phyloP scores from a whole-genome alignment of 1,140 invertebrate species.

The Drosophila quadrilineata region DNA sequence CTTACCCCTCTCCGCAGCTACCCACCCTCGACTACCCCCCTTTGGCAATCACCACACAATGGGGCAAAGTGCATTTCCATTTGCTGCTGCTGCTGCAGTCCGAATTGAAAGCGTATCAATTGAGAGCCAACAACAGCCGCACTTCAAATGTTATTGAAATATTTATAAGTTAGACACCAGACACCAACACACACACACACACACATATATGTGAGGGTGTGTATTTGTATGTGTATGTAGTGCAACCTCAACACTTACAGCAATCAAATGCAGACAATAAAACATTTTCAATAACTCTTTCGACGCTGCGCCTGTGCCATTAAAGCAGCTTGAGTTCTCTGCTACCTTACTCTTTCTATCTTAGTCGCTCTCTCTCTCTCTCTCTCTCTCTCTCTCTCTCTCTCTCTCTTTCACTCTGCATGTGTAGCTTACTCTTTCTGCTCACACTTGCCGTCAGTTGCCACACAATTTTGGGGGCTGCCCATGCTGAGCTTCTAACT shows the following conservation, averaged over 20 bases:
- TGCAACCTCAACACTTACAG: constrained; percentile 69
- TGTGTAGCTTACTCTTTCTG: too few species aligned
- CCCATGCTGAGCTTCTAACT: constrained; percentile 41
- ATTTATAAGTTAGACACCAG: constrained; percentile 77
- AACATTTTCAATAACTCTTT: constrained; percentile 80
- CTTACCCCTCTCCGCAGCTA: too few species aligned
- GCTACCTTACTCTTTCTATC: too few species aligned
- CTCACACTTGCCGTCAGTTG: too few species aligned
- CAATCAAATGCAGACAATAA: constrained; percentile 79
- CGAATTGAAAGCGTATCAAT: constrained; percentile 8
- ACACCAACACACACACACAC: constrained; percentile 12
- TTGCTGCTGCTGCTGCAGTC: too few species aligned
- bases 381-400: background rate
- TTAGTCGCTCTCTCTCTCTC: too few species aligned
- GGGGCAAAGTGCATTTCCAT: constrained; percentile 76
- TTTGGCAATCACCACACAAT: constrained; percentile 70
- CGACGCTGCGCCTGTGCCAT: constrained; percentile 64
- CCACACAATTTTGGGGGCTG: constrained; percentile 42
- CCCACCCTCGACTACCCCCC: too few species aligned
- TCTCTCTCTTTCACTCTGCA: background rate
- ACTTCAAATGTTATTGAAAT: constrained; percentile 79
- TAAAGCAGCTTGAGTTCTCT: constrained; percentile 28
- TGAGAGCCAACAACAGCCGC: constrained; percentile 50
- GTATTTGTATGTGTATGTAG: too few species aligned
- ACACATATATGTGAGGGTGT: background rate